phyloP scores from a whole-genome alignment of 1,140 invertebrate species.

The Adelges cooleyi region DNA sequence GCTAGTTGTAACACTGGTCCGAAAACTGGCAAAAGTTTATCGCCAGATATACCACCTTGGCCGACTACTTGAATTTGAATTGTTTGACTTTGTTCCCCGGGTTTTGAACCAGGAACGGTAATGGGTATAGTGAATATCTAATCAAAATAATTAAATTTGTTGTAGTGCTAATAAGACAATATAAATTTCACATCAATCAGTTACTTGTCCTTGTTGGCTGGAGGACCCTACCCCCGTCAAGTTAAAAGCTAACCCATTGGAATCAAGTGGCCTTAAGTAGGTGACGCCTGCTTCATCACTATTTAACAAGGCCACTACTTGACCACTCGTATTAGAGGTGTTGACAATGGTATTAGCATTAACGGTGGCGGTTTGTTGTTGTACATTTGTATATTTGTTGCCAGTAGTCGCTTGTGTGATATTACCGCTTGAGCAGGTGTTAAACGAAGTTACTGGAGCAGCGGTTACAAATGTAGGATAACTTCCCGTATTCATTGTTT shows the following conservation, averaged over 20 bases:
- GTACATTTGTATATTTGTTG: constrained; percentile 24
- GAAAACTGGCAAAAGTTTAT: constrained; percentile 33
- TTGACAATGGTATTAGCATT: constrained; percentile 17
- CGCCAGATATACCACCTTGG: constrained; percentile 37
- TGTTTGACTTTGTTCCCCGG: constrained; percentile 54
- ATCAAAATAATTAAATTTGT: not conserved
- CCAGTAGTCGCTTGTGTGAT: constrained; percentile 16
- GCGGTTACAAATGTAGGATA: constrained; percentile 27
- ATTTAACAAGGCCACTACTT: constrained; percentile 46
- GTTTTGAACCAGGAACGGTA: constrained; percentile 57
- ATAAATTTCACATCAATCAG: too few relatives aligned
- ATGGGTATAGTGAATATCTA: constrained; percentile 62
- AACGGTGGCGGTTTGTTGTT: constrained; percentile 3
- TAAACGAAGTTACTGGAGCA: constrained; percentile 23
- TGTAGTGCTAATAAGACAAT: not conserved
- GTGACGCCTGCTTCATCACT: constrained; percentile 59
- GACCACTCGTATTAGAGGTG: constrained; percentile 32
- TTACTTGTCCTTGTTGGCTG: constrained; percentile 34
- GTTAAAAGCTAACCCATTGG: constrained; percentile 39
- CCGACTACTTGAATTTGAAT: constrained; percentile 64
- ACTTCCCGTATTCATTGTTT: constrained; percentile 23
- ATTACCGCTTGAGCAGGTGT: constrained; percentile 19
- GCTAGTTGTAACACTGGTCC: constrained; percentile 58
- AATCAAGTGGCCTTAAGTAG: constrained; percentile 56
- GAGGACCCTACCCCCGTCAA: constrained; percentile 29